A percentile compares a stretch with the other conserved stretches of the same genome.
Evolutionary conservation across 2,113 vertebrate species (phyloP).

Genomic region (Probosciger aterrimus): DNA sequence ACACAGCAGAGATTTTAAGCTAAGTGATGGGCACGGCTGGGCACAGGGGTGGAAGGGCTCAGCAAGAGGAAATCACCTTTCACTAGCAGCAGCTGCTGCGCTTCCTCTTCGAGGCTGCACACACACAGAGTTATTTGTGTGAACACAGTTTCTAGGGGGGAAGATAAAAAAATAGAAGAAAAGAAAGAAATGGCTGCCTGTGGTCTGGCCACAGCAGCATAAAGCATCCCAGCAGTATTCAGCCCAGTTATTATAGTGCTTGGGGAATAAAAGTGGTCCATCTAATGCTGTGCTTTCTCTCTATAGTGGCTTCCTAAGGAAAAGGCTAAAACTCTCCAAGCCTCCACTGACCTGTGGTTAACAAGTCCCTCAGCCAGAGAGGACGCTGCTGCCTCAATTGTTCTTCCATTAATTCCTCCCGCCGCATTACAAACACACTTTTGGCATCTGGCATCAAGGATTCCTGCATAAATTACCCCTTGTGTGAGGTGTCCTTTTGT

Average conservation of each 20-base stretch:
- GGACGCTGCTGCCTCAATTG: background rate
- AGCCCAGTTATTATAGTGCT: background rate
- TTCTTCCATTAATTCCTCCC: background rate
- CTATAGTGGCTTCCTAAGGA: background rate
- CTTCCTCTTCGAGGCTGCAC: background rate
- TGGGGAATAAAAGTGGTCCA: background rate
- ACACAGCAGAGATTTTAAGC: background rate
- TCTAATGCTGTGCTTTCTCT: background rate
- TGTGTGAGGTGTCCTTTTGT: background rate
- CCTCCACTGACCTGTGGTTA: background rate
- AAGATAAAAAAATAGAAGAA: background rate
- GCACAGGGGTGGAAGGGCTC: background rate
- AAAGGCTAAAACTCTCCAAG: background rate
- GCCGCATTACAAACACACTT: fast-evolving
- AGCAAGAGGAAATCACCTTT: background rate
- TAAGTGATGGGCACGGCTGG: background rate
- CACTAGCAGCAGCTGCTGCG: background rate
- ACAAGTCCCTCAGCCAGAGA: background rate
- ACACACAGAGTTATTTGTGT: background rate
- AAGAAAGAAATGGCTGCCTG: background rate
- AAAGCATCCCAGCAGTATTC: background rate
- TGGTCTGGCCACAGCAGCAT: background rate
- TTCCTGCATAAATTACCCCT: background rate
- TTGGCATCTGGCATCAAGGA: background rate
- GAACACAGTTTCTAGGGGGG: background rate